These are phyloP conservation scores for Mormyrops attenuatus DNA, from an alignment of 2,797 vertebrate genomes.

Conservation along the genomic window DNA sequence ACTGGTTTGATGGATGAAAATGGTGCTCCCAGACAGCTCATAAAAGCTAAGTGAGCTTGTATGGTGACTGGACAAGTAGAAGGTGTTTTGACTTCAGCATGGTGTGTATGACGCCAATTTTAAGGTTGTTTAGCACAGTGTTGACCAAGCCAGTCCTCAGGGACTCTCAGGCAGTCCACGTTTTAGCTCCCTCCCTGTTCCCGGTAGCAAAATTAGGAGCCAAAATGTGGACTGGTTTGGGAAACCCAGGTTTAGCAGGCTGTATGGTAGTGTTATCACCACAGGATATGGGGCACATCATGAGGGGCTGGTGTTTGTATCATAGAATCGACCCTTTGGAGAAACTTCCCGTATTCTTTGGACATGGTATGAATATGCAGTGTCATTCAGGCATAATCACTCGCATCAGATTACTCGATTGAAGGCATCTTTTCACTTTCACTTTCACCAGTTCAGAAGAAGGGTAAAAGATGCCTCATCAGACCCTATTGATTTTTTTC, in stretches of 20 bases:
- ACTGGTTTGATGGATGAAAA: background rate
- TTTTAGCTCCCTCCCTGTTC: background rate
- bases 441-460: background rate
- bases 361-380: background rate
- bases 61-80: background rate
- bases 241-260: background rate
- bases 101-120: background rate
- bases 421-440: background rate
- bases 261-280: background rate
- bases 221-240: background rate
- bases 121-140: background rate
- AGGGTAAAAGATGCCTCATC: background rate
- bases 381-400: background rate
- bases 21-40: background rate
- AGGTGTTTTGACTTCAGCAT: background rate
- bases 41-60: background rate
- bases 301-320: background rate
- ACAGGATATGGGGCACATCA: background rate
- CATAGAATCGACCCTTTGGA: background rate
- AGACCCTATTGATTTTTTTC: background rate
- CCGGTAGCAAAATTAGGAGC: background rate
- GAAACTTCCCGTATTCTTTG: background rate
- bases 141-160: background rate
- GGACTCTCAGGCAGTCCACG: background rate
- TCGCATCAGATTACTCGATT: background rate